A percentile compares a stretch with the other conserved stretches of the same genome.
Evolutionary conservation across 2,797 vertebrate genomes (phyloP).

Genomic region (Chelidonichthys spinosus): DNA sequence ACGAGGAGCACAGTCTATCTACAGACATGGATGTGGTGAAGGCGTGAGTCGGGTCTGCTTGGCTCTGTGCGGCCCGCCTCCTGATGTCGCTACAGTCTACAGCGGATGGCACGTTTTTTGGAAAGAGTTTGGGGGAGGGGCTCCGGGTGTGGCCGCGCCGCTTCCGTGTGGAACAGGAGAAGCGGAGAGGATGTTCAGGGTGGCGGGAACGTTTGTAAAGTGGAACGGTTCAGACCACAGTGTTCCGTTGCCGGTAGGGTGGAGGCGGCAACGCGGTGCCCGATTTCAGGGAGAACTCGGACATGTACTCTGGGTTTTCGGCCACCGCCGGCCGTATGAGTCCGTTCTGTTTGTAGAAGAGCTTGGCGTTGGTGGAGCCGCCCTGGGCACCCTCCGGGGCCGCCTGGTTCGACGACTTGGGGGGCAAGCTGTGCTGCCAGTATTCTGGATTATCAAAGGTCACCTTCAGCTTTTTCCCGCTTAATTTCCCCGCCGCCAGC

Average conservation of each 20-base stretch:
- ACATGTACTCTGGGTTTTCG: slow-evolving; percentile 96
- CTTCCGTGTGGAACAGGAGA: slow-evolving; percentile 54
- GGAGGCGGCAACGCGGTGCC: slow-evolving; percentile 94
- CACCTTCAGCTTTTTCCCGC: slow-evolving; percentile 92
- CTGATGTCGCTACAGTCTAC: slow-evolving; percentile 70
- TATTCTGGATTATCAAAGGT: slow-evolving; percentile 99
- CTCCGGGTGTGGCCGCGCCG: slow-evolving; percentile 36
- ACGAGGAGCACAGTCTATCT: slow-evolving; percentile 67
- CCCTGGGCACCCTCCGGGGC: slow-evolving; percentile 88
- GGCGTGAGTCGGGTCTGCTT: slow-evolving; percentile 49
- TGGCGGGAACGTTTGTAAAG: slow-evolving; percentile 41
- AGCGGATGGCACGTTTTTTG: slow-evolving; percentile 62
- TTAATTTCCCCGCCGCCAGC: slow-evolving; percentile 74
- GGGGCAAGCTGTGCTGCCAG: slow-evolving; percentile 97
- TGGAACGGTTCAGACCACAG: slow-evolving; percentile 90
- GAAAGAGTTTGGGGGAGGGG: slow-evolving; percentile 33
- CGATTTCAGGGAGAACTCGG: slow-evolving; percentile 94
- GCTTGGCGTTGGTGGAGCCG: slow-evolving; percentile 89
- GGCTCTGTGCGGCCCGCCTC: slow-evolving; percentile 45
- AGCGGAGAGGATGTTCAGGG: slow-evolving; percentile 55
- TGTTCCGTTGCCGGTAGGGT: slow-evolving; percentile 98
- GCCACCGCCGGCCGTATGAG: slow-evolving; percentile 92
- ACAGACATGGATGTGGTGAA: slow-evolving; percentile 61
- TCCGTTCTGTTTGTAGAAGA: slow-evolving; percentile 97
- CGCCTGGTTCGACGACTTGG: slow-evolving; percentile 87